Percentiles rank a stretch among this genome's conserved stretches.
Conservation (phyloP, 2,888 invertebrate species). For the Acleris laterana region DNA sequence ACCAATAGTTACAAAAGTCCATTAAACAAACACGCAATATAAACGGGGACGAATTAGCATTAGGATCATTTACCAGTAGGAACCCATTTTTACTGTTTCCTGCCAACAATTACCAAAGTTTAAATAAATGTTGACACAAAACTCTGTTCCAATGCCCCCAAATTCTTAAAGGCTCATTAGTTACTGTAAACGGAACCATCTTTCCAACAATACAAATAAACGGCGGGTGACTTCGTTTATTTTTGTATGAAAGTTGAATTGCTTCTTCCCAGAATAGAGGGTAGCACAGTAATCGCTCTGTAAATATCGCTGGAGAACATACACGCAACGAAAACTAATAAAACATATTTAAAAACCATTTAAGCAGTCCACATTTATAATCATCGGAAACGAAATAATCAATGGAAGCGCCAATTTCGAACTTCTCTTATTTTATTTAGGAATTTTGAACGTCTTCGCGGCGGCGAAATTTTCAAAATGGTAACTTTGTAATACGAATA, state of each 20-base stretch:
- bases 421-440: background rate
- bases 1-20: constrained; percentile 7
- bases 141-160: constrained; percentile 53
- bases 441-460: constrained; percentile 5
- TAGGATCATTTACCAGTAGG: constrained; percentile 28
- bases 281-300: constrained; percentile 71
- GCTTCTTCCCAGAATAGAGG: constrained; percentile 71
- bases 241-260: constrained; percentile 74
- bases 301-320: constrained; percentile 59
- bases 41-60: constrained; percentile 22
- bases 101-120: constrained; percentile 27
- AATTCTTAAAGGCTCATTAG: constrained; percentile 73
- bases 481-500: constrained; percentile 43
- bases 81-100: constrained; percentile 29
- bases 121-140: constrained; percentile 38
- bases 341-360: constrained; percentile 4
- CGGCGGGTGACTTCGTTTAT: constrained; percentile 74
- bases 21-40: constrained; percentile 18
- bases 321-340: constrained; percentile 6
- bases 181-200: constrained; percentile 63
- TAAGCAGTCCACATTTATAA: background rate
- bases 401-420: background rate
- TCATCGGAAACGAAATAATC: constrained; percentile 2
- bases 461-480: constrained; percentile 20
- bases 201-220: constrained; percentile 75